A percentile compares a stretch with the other conserved stretches of the same genome.
phyloP scores from a whole-genome alignment of 2,888 invertebrate species.

The Monoplex corrugatus region DNA sequence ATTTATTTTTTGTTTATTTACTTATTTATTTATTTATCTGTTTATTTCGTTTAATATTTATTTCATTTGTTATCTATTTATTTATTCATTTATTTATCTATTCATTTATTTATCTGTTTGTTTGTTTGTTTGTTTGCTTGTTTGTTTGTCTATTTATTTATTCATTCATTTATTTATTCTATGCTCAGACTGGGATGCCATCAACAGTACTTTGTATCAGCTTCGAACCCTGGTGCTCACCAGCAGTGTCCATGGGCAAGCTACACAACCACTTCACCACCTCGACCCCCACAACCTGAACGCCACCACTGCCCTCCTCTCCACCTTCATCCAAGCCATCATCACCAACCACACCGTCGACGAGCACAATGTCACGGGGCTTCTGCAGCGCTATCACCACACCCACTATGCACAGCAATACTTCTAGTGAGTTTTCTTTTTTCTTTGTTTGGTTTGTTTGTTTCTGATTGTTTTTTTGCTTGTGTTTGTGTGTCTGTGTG shows the following conservation, averaged over 20 bases:
- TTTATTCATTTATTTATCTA: no score
- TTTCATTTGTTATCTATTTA: no score
- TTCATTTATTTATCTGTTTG: no score
- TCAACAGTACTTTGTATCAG: constrained; percentile 34
- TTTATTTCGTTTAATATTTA: no score
- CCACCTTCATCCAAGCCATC: not conserved
- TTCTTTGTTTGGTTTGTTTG: not conserved
- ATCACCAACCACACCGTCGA: not conserved
- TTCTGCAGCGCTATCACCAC: constrained; percentile 61
- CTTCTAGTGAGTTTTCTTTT: constrained; percentile 40
- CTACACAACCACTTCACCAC: not conserved
- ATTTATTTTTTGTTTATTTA: no score
- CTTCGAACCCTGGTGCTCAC: not conserved
- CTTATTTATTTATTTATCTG: no score
- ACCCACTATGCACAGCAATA: constrained; percentile 55
- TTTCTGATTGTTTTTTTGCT: not conserved
- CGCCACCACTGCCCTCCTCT: not conserved
- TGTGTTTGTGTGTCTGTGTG: not conserved
- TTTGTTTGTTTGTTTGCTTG: not conserved
- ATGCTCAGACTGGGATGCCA: constrained; percentile 8
- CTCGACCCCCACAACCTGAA: not conserved
- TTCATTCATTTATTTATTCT: not conserved
- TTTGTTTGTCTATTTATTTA: not conserved
- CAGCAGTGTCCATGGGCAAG: not conserved
- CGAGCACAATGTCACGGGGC: constrained; percentile 20